Conservation (phyloP, 2,113 vertebrate species). For the Chroicocephalus ridibundus region DNA sequence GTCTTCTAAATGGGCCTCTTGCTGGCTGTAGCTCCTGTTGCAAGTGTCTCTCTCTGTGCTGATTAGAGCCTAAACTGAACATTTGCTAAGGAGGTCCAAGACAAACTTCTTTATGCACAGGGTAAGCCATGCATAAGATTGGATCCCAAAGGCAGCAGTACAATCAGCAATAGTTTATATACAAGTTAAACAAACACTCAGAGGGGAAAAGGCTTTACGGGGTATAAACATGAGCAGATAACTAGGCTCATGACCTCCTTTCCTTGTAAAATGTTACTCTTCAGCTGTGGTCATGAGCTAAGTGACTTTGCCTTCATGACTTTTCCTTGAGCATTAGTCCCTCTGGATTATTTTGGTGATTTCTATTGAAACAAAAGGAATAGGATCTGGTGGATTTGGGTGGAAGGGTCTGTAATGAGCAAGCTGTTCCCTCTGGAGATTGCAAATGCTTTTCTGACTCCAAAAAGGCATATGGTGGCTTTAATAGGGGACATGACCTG, state of each 20-base stretch:
- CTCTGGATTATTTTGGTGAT: not conserved
- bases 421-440: not conserved
- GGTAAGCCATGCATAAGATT: constrained; percentile 55
- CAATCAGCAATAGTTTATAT: constrained; percentile 49
- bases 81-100: constrained; percentile 57
- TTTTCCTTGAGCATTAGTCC: not conserved
- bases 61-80: constrained; percentile 35
- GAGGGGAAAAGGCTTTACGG: not conserved
- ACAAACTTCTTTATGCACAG: constrained; percentile 49
- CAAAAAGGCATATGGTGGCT: not conserved
- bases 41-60: not conserved
- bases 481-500: not conserved
- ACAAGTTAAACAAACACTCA: constrained; percentile 25
- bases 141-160: constrained; percentile 46
- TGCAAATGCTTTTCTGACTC: not conserved
- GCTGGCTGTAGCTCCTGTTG: constrained; percentile 39
- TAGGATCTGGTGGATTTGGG: not conserved
- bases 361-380: not conserved
- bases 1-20: constrained; percentile 50
- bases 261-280: constrained; percentile 2
- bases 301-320: constrained; percentile 25
- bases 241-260: constrained; percentile 32
- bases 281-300: not conserved
- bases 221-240: constrained; percentile 28
- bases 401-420: not conserved